Percentiles rank a stretch among this genome's conserved stretches.
Evolutionary conservation across 2,888 invertebrate species (phyloP).

Genomic region (Clusia tigrina): DNA sequence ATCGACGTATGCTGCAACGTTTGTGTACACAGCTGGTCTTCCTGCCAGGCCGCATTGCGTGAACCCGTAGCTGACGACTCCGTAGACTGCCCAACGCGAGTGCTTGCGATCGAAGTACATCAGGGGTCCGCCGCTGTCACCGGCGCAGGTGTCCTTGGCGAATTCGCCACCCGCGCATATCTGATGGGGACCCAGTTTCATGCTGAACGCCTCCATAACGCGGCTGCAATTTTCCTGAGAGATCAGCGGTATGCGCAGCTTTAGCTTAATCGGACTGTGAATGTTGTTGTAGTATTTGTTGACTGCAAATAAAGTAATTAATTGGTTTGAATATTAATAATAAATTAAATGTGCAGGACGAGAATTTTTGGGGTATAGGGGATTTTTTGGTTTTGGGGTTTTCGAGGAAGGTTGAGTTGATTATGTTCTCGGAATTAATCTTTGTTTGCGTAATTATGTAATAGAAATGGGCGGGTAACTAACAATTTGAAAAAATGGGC

Average conservation of each 20-base stretch:
- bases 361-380: not conserved
- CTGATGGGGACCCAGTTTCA: constrained; percentile 68
- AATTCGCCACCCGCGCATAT: constrained; percentile 76
- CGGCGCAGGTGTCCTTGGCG: constrained; percentile 76
- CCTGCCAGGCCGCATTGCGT: constrained; percentile 72
- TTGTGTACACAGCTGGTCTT: constrained; percentile 75
- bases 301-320: constrained; percentile 50
- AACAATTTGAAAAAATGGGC: too few species aligned
- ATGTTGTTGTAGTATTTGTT: constrained; percentile 60
- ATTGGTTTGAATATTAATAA: too few species aligned
- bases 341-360: too few species aligned
- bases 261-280: constrained; percentile 71
- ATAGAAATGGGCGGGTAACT: too few species aligned
- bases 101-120: constrained; percentile 68
- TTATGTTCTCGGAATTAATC: too few species aligned
- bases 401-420: too few species aligned
- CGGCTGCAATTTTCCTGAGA: constrained; percentile 67
- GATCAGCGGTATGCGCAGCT: constrained; percentile 70
- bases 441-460: too few species aligned
- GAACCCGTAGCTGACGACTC: constrained; percentile 74
- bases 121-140: constrained; percentile 76
- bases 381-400: too few species aligned
- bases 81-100: constrained; percentile 69
- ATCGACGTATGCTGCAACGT: constrained; percentile 69
- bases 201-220: constrained; percentile 66